These are phyloP conservation scores for Platygyra sinensis DNA, from an alignment of 64 coral and sea anemone species.

Conservation along the genomic window DNA sequence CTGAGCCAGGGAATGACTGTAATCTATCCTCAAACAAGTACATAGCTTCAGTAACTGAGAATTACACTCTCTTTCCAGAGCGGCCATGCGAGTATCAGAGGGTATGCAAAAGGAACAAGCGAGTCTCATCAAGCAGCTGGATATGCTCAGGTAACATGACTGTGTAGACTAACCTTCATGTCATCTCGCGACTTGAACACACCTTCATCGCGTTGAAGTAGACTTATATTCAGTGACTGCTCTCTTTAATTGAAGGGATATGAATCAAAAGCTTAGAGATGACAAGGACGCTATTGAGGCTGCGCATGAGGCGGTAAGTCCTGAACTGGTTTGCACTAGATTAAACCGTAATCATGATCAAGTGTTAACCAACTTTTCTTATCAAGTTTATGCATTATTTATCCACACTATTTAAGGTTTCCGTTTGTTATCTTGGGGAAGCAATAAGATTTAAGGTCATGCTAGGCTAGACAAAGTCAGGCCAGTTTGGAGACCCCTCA, in stretches of 20 bases:
- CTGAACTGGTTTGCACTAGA: background rate
- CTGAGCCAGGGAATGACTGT: background rate
- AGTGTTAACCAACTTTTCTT: too few relatives aligned
- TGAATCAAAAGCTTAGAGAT: slow-evolving; percentile 97
- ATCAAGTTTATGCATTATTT: too few relatives aligned
- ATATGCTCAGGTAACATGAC: slow-evolving; percentile 85
- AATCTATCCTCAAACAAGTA: background rate
- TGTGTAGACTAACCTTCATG: background rate
- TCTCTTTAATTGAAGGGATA: slow-evolving; percentile 68
- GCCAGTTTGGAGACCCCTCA: too few relatives aligned
- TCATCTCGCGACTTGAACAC: too few relatives aligned
- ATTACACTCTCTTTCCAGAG: slow-evolving; percentile 34
- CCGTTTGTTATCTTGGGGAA: too few relatives aligned
- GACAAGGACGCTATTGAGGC: slow-evolving; percentile 96
- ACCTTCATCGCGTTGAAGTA: too few relatives aligned
- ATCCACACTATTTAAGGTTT: too few relatives aligned
- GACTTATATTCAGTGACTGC: background rate
- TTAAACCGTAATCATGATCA: too few relatives aligned
- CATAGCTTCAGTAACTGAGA: background rate
- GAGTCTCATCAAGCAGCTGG: slow-evolving; percentile 94
- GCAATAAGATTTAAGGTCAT: too few relatives aligned
- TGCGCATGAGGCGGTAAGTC: slow-evolving; percentile 95
- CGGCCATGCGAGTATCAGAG: slow-evolving; percentile 80
- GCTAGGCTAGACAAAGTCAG: too few relatives aligned
- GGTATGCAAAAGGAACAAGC: slow-evolving; percentile 97